Percentiles rank a stretch among this genome's conserved stretches.
These are phyloP conservation scores for Cyprichromis sp. DNA, from an alignment of 2,113 vertebrate species.

Conservation along the genomic window DNA sequence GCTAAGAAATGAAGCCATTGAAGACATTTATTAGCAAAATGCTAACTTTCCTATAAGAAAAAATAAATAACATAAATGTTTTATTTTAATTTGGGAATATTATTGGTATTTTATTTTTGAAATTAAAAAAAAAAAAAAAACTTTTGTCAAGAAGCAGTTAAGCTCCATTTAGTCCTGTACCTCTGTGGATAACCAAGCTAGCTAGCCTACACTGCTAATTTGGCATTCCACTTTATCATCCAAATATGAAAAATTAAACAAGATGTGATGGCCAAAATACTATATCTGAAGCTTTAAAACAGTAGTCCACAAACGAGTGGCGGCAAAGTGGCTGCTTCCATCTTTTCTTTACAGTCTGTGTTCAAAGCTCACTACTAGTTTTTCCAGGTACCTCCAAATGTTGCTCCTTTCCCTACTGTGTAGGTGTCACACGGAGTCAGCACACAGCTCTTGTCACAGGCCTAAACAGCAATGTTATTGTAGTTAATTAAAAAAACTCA, in stretches of 20 bases:
- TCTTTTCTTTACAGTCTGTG: background rate
- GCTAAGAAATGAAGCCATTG: accelerated
- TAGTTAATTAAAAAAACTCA: background rate
- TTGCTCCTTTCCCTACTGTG: background rate
- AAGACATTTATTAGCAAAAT: background rate
- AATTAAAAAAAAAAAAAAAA: accelerated
- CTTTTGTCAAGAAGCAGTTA: background rate
- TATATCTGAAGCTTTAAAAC: background rate
- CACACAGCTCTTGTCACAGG: background rate
- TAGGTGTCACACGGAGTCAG: accelerated
- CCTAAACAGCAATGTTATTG: background rate
- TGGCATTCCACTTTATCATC: background rate
- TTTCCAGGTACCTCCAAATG: background rate
- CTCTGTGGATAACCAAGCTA: background rate
- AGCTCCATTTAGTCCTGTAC: background rate
- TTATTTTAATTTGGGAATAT: background rate
- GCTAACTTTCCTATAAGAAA: background rate
- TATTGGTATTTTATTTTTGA: background rate
- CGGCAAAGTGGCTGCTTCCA: accelerated
- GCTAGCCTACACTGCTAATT: background rate
- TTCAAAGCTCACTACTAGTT: background rate
- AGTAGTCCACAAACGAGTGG: background rate
- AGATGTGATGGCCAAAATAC: background rate
- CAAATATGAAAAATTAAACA: background rate
- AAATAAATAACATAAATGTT: background rate